phyloP scores from a whole-genome alignment of 2,797 vertebrate species.

The Peromyscus nudipes region DNA sequence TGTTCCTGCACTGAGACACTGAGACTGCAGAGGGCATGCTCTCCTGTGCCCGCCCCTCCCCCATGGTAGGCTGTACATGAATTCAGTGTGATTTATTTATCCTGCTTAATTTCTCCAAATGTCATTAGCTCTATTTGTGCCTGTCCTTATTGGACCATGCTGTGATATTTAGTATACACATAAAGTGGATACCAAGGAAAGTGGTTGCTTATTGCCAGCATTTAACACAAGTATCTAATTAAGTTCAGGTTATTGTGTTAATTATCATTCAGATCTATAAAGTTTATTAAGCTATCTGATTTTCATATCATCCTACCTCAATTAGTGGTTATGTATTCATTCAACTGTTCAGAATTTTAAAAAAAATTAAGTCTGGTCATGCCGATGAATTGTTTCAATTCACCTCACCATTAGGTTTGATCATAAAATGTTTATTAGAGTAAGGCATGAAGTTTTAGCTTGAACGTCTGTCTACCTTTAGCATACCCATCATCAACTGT shows the following conservation, averaged over 20 bases:
- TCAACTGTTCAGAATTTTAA: background rate
- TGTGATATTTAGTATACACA: constrained; percentile 67
- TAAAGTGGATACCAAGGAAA: constrained; percentile 54
- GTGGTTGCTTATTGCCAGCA: constrained; percentile 49
- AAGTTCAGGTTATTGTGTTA: constrained; percentile 67
- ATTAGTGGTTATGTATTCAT: constrained; percentile 61
- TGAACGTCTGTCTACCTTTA: background rate
- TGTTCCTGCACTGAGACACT: background rate
- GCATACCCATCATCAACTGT: background rate
- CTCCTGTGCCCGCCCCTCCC: background rate
- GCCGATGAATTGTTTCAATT: constrained; percentile 57
- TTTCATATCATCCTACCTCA: constrained; percentile 62
- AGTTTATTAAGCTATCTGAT: constrained; percentile 69
- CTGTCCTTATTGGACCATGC: constrained; percentile 34
- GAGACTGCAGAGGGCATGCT: background rate
- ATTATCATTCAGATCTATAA: constrained; percentile 67
- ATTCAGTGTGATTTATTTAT: constrained; percentile 44
- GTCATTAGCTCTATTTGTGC: constrained; percentile 19
- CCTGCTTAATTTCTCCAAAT: constrained; percentile 18
- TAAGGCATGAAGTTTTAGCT: background rate
- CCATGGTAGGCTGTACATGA: background rate
- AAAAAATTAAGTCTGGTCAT: constrained; percentile 39
- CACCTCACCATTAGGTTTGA: constrained; percentile 35
- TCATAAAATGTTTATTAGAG: constrained; percentile 53
- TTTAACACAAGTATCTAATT: constrained; percentile 70